Evolutionary conservation across 2,113 vertebrate species (phyloP), one percentile per base, ranked within the genome.

Genomic region (Spermophilus dauricus): DNA sequence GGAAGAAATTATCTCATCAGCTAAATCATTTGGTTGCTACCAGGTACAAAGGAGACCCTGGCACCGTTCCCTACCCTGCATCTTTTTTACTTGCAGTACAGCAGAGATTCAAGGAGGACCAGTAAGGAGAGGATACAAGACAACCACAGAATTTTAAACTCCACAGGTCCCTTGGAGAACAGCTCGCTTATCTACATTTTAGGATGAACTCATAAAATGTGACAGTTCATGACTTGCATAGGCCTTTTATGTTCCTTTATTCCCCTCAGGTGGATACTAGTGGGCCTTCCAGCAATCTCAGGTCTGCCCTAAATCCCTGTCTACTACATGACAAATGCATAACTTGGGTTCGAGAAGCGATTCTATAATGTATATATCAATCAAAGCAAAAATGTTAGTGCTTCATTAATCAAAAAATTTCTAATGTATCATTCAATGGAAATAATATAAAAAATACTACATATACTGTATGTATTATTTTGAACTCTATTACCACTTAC

Each of bases 21-120:
- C 30, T 72, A 67, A 48, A 53, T 37, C 32, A 51, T n/a, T 22
- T 0, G 9, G 77, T 4, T 76, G 51, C 67, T 51, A 56, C 45
- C 61, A 67, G 67, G 30, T n/a, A 22, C 9, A 5, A 8, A 3
- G 8, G 42, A 83, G 58, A 61, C 4, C 12, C n/a, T 18, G 30
- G 11, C 9, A 37, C 5, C 4, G 3, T 22, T 17, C 45, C 20
- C 20, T 8, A 2, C 4, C 45, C 28, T 14, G 11, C 8, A 30
- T 16, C 17, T 6, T 32, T 20, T 42, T 73, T 48, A 26, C 7
- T 30, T 20, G 1, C 16, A 24, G 72, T 30, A 20, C 73, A 6
- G 34, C 2, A 8, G 58, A 34, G 61, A 69, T 0, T 5, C 51
- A 73, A 37, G 39, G 30, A 51, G 58, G 10, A 63, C 12, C 8